Base-by-base conservation (phyloP, 2,113 vertebrate species). In the Orcinus orca region DNA sequence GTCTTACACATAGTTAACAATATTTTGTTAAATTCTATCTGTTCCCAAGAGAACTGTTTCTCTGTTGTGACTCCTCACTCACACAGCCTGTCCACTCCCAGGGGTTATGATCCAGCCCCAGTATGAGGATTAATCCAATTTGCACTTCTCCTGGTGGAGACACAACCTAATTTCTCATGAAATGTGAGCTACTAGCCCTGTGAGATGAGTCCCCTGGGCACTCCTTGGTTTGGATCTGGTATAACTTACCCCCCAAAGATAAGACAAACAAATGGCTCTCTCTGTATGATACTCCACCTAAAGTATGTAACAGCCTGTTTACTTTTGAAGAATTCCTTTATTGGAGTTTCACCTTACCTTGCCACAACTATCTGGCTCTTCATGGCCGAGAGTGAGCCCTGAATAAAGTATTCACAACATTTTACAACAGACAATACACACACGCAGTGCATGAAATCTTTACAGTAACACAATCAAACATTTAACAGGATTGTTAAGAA, bases 361-460 rank as follows among this genome's bases (percentile, higher is more conserved):
- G 8, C 62, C 93, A 95, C 65, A 85, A 94, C 71, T 95, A 87
- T 20, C 95, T 95, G 80, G 74, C 31, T 79, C 36, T 97, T 95
- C 55, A 85, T 60, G 89, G 71, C 92, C 95, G 53, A 44, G 5
- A 62, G 53, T 89, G 41, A 95, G 92, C 85, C 90, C 84, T 96
- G 87, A 84, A 96, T 73, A 96, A 89, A 85, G 47, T 74, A 95
- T 36, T 81, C 25, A 33, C 89, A 70, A 93, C 65, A 88, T 96
- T 97, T 97, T 97, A 97, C 83, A 95, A 94, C 9, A 94, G 79
- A 98, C 86, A 96, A 84, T 90, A 93, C 63, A 93, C 50, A 95
- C 23, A 93, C 31, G 44, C 80, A 79, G 55, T 96, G 76, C 68
- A 91, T 95, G n/a, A 90, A 86, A 90, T 80, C 74, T 93, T 97